These are phyloP conservation scores for Minunthozetes semirufus DNA, from an alignment of 2,888 invertebrate genomes.

Conservation along the genomic window DNA sequence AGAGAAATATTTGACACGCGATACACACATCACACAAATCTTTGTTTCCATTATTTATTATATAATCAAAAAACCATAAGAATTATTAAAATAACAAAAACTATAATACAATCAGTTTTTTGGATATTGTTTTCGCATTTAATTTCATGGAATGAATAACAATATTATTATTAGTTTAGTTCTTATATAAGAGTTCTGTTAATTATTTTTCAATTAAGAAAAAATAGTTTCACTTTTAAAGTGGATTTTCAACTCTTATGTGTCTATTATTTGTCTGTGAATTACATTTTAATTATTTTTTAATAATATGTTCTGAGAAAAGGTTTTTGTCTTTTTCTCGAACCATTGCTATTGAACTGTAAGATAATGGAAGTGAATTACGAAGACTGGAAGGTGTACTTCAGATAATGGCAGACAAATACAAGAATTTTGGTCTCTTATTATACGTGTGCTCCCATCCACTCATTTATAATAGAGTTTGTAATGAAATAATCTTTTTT, in stretches of 20 bases:
- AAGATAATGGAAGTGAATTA: no score
- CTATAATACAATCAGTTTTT: background rate
- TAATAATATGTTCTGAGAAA: background rate
- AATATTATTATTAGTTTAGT: slow-evolving; percentile 4
- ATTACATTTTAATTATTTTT: slow-evolving; percentile 13
- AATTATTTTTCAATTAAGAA: slow-evolving; percentile 10
- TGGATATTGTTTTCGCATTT: background rate
- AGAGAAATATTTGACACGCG: background rate
- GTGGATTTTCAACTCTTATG: background rate
- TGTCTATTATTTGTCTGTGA: background rate
- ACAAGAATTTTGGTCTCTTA: no score
- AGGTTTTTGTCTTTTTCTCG: background rate
- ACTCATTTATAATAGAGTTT: background rate
- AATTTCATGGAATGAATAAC: background rate
- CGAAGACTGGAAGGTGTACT: no score
- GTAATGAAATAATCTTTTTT: slow-evolving; percentile 6
- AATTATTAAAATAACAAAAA: background rate
- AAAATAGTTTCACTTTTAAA: background rate
- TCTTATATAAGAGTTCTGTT: background rate
- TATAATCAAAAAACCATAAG: background rate
- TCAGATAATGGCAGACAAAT: no score
- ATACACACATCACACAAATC: slow-evolving; percentile 27
- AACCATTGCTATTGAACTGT: no score
- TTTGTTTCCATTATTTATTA: background rate
- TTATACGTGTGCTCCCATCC: background rate